phyloP scores from a whole-genome alignment of 2,888 invertebrate genomes.

The Chirona hameri region DNA sequence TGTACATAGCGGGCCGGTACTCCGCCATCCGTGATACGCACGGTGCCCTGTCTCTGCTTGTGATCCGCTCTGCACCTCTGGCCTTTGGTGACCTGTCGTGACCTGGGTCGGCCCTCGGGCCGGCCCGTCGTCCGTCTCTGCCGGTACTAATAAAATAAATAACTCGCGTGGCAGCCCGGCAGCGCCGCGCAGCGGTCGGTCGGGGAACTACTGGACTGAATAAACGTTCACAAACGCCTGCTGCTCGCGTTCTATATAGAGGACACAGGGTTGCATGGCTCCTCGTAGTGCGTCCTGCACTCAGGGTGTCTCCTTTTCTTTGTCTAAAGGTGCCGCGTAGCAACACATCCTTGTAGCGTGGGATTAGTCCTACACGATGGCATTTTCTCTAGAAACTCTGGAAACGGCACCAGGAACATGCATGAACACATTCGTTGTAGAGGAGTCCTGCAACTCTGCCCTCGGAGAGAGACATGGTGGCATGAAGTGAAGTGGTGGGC shows the following conservation, averaged over 20 bases:
- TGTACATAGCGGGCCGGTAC: background rate
- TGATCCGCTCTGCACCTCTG: background rate
- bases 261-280: background rate
- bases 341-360: too few relatives aligned
- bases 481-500: too few relatives aligned
- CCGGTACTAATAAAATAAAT: conserved; percentile 26
- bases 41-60: background rate
- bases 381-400: too few relatives aligned
- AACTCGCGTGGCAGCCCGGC: background rate
- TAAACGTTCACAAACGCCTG: conserved; percentile 5
- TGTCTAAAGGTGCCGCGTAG: too few relatives aligned
- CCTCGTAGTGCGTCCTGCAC: background rate
- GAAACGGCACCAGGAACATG: too few relatives aligned
- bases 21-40: background rate
- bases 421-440: too few relatives aligned
- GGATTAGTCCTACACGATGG: too few relatives aligned
- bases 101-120: background rate
- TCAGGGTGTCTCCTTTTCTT: background rate
- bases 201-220: background rate
- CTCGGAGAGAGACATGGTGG: too few relatives aligned
- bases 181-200: background rate
- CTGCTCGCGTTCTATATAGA: background rate
- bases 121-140: background rate
- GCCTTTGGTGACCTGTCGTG: conserved; percentile 12
- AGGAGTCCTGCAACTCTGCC: too few relatives aligned